Base-by-base conservation (phyloP, 2,888 invertebrate species). In the Orthosia gothica region DNA sequence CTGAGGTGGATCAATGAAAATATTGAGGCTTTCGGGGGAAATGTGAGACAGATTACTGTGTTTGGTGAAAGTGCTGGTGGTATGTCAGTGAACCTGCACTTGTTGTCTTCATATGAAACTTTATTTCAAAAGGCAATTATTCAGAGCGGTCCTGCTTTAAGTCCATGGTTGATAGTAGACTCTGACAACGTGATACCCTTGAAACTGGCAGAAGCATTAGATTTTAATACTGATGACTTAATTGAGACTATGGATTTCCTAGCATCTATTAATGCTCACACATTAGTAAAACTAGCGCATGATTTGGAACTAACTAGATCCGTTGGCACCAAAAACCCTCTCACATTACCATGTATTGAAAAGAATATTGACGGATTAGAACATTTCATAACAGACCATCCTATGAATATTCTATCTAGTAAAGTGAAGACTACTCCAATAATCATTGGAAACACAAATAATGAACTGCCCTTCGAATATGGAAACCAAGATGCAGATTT, bases 11-110 rank as follows among this genome's bases (percentile, higher is more conserved):
- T 26, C 26, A 87, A 89, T n/a, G 81, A 87, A 0, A 91, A 92
- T 73, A 91, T 92, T 16, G 83, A 63, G 15, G 62, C 80, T 18
- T 92, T 92, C 49, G 90, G 91, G 13, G 91, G 91, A 2, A 79
- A 91, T 67, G 26, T 76, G 0, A 76, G 74, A 12, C 81, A 52
- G 12, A 52, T 52, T n/a, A 52, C 52, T 20, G 52, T 52, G 12
- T 52, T 52, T 1, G 52, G 52, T n/a, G n/a, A 52, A 20, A 52
- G 52, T 52, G 52, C 52, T 52, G 52, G 52, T 5, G 52, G 52
- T 4, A 52, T 52, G 52, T 52, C 52, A n/a, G 52, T 52, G 20
- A 32, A 32, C 32, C 32, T 32, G 32, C 32, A 32, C 32, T 7
- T 32, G 32, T 32, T 32, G 5, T 32, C 32, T 32, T 32, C 32